These are phyloP conservation scores for Pseudonaja textilis DNA, from an alignment of 2,113 vertebrate species.

Conservation along the genomic window DNA sequence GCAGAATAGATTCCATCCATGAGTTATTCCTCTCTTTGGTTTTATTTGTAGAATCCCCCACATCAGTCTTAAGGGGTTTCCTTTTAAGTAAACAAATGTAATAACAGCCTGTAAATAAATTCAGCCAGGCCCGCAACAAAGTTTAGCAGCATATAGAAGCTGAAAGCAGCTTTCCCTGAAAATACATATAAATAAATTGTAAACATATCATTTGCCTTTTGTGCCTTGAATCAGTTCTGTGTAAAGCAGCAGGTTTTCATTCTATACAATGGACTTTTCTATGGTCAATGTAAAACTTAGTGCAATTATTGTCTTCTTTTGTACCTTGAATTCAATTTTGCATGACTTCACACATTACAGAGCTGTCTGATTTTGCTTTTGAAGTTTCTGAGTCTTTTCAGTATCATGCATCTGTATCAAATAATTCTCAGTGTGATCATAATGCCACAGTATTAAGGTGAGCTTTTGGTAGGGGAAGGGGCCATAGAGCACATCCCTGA, in stretches of 20 bases:
- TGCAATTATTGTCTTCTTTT: not conserved
- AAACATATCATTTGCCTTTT: conserved; percentile 23
- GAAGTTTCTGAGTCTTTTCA: not conserved
- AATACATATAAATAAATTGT: conserved; percentile 41
- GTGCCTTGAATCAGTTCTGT: not conserved
- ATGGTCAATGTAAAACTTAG: not conserved
- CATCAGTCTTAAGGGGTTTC: not conserved
- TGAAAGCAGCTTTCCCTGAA: conserved; percentile 44
- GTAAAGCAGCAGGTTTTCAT: not conserved
- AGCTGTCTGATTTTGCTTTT: not conserved
- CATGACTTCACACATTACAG: not conserved
- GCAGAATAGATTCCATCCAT: not conserved
- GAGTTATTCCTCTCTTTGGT: conserved; percentile 1
- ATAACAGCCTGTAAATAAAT: not conserved
- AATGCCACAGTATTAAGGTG: conserved; percentile 19
- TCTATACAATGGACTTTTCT: not conserved
- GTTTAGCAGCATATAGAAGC: conserved; percentile 37
- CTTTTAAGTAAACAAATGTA: not conserved
- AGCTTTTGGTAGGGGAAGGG: conserved; percentile 50
- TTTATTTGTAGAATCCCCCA: not conserved
- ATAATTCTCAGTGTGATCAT: not conserved
- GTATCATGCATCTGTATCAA: not conserved
- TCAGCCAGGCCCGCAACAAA: conserved; percentile 30
- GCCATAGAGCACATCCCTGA: conserved; percentile 35
- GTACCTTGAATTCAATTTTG: not conserved